These are phyloP conservation scores for Hippocampus kuda DNA, from an alignment of 2,797 vertebrate species.

Conservation along the genomic window DNA sequence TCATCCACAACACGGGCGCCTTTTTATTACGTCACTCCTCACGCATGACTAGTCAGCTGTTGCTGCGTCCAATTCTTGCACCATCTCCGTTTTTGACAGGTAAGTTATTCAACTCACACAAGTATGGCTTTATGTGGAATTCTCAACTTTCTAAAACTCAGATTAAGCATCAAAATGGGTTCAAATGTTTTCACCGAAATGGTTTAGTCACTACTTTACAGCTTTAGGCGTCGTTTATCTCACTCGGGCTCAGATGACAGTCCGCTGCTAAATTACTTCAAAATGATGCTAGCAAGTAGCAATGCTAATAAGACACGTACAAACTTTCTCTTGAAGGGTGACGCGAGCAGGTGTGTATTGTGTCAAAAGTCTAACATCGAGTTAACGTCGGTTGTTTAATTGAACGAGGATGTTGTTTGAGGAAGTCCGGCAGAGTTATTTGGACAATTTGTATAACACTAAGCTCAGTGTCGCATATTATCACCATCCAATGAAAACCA, in stretches of 20 bases:
- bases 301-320: background rate
- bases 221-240: background rate
- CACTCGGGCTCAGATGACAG: conserved; percentile 1
- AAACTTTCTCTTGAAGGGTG: background rate
- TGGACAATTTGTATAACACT: background rate
- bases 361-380: background rate
- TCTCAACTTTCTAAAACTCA: background rate
- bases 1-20: background rate
- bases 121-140: background rate
- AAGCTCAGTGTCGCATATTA: background rate
- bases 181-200: background rate
- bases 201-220: background rate
- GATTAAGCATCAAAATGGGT: no score
- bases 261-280: background rate
- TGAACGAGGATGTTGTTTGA: no score
- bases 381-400: no score
- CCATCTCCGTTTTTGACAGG: background rate
- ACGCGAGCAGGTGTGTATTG: background rate
- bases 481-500: no score
- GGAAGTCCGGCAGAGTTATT: background rate
- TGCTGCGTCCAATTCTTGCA: background rate
- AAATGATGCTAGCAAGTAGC: background rate
- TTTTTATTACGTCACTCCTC: background rate
- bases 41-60: background rate
- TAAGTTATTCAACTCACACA: background rate